Conservation (phyloP, 2,113 vertebrate species). For the Paramisgurnus dabryanus region DNA sequence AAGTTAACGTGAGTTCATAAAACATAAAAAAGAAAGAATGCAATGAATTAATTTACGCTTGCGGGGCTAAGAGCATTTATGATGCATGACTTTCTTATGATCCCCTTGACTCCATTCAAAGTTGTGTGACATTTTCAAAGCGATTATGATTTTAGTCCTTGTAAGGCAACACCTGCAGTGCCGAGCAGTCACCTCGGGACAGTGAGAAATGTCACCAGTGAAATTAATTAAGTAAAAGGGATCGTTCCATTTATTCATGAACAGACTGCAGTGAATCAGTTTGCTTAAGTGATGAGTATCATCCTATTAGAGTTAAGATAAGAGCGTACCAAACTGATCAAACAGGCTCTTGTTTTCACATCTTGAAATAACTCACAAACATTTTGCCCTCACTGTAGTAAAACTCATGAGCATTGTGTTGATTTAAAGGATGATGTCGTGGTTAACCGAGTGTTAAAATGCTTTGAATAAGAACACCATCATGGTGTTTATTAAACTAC, state of each 20-base stretch:
- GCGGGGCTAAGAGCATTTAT: slow-evolving; percentile 53
- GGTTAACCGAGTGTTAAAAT: too few relatives aligned
- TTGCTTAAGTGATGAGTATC: slow-evolving; percentile 65
- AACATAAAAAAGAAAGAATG: slow-evolving; percentile 54
- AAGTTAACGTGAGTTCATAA: neutral
- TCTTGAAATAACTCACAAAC: neutral
- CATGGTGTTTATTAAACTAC: too few relatives aligned
- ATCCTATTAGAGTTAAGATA: slow-evolving; percentile 41
- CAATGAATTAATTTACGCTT: slow-evolving; percentile 65
- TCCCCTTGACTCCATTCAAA: slow-evolving; percentile 59
- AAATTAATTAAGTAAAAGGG: slow-evolving; percentile 72
- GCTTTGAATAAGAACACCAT: too few relatives aligned
- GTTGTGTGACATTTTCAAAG: slow-evolving; percentile 69
- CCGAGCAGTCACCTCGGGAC: slow-evolving; percentile 62
- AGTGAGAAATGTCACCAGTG: slow-evolving; percentile 72
- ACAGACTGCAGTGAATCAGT: slow-evolving; percentile 54
- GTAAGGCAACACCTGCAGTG: slow-evolving; percentile 69
- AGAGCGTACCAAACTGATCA: neutral
- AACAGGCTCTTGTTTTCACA: neutral
- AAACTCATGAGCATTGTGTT: neutral
- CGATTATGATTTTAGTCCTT: slow-evolving; percentile 75
- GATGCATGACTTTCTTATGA: slow-evolving; percentile 14
- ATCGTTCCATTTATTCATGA: slow-evolving; percentile 72
- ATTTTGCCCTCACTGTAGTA: neutral
- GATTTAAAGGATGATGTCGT: neutral